Evolutionary conservation across 2,888 invertebrate species (phyloP), one percentile per base, ranked within the genome.

Genomic region (Trachelus iudaicus): DNA sequence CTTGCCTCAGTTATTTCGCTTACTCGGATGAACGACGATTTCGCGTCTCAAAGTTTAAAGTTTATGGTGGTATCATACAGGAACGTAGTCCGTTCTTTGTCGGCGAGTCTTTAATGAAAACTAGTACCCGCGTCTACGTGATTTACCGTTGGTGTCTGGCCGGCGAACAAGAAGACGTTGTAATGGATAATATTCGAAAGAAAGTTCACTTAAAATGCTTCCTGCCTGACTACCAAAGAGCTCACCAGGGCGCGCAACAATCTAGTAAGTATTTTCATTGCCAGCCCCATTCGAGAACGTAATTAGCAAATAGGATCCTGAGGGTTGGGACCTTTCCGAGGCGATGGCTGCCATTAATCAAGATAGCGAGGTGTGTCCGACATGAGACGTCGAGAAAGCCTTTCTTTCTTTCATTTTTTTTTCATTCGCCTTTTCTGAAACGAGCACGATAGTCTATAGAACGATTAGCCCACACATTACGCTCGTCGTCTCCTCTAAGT

Each of bases 81-180:
- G 40, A 56, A 56, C 23, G 40, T 6, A 56, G 40, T 56, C 40
- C 23, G 40, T 23, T 56, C 40, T 56, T 56, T 56, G 82, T 80
- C 82, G 79, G 73, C 75, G 79, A 76, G 77, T 79, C 76, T 81
- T 79, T 82, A 85, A 83, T 83, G 85, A 82, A 83, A 85, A 83
- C 79, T 80, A 83, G 78, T 80, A 81, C 79, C 75, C 80, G 73
- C 77, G 79, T 76, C 69, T 81, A 77, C 79, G 79, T 83, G 82
- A 85, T 84, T 85, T 81, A 83, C 83, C 79, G 81, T 79, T 79
- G 30, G 13, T 56, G 40, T 56, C 40, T 56, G 40, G 23, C 40
- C 6, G 40, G 23, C 40, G 40, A 23, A 56, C 23, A 56, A 56
- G 40, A 56, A 56, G 40, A 56, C 40, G 15, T 56, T 56, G 40